A percentile compares a stretch with the other conserved stretches of the same genome.
These are phyloP conservation scores for Ursus arctos DNA, from an alignment of 2,113 vertebrate species.

Conservation along the genomic window DNA sequence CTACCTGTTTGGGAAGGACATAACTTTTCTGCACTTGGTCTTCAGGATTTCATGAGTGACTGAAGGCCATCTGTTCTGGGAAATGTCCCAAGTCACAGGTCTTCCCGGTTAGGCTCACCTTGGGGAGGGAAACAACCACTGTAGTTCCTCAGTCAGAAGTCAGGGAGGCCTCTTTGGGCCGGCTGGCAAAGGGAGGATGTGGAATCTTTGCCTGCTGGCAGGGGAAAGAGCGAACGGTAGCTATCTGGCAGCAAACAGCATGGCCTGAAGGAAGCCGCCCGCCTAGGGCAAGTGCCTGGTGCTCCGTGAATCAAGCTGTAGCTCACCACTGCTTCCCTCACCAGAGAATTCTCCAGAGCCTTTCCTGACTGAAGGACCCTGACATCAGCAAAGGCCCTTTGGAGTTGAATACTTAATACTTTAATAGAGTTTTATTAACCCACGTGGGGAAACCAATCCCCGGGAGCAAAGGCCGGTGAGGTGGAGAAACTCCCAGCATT, in stretches of 20 bases:
- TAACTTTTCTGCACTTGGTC: background rate
- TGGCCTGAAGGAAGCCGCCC: conserved; percentile 56
- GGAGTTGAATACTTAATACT: background rate
- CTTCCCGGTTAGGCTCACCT: background rate
- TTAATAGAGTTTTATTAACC: background rate
- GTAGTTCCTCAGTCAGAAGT: background rate
- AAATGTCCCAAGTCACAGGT: background rate
- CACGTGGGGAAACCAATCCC: background rate
- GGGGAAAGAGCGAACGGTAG: background rate
- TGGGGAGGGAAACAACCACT: background rate
- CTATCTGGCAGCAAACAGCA: conserved; percentile 34
- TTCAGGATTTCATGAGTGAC: conserved; percentile 4
- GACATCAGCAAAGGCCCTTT: background rate
- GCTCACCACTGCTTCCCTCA: background rate
- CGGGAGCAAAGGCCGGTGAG: background rate
- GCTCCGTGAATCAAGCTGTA: background rate
- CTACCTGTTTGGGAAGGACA: background rate
- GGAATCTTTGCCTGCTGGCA: background rate
- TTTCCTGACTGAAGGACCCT: background rate
- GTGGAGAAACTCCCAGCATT: rapidly evolving
- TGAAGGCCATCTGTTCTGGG: background rate
- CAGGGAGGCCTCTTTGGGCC: background rate
- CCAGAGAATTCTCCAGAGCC: background rate
- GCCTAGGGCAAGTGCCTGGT: background rate
- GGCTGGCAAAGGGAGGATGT: background rate